phyloP scores from a whole-genome alignment of 1,140 invertebrate species.

The Chrysomallon squamiferum region DNA sequence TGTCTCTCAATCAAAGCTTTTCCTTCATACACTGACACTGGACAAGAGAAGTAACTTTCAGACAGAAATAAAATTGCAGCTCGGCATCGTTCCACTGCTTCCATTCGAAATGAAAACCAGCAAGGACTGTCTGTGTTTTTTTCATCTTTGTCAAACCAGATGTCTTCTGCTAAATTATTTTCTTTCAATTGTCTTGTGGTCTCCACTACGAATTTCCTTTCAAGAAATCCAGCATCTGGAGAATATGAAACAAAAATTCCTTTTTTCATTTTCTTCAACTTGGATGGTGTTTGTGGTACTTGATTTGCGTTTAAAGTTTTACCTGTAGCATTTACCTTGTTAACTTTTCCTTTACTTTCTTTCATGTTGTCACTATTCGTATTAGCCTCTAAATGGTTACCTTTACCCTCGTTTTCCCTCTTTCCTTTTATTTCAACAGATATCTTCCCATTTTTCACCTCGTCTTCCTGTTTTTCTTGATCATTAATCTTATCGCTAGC shows the following conservation, averaged over 20 bases:
- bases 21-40: slow-evolving; percentile 59
- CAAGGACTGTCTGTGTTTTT: slow-evolving; percentile 56
- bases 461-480: too few species aligned
- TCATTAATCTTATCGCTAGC: too few species aligned
- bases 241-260: slow-evolving; percentile 60
- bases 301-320: slow-evolving; percentile 4
- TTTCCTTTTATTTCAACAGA: background rate
- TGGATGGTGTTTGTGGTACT: slow-evolving; percentile 10
- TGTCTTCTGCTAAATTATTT: slow-evolving; percentile 59
- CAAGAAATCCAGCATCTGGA: slow-evolving; percentile 60
- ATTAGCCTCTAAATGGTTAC: slow-evolving; percentile 44
- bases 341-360: slow-evolving; percentile 10
- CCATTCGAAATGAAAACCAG: slow-evolving; percentile 60
- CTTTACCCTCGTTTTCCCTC: slow-evolving; percentile 29
- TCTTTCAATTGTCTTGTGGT: slow-evolving; percentile 57
- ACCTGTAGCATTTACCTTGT: background rate
- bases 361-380: slow-evolving; percentile 28
- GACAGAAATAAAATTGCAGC: slow-evolving; percentile 57
- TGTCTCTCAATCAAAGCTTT: slow-evolving; percentile 55
- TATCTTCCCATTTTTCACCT: background rate
- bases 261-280: slow-evolving; percentile 51
- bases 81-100: slow-evolving; percentile 57
- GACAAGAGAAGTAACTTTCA: slow-evolving; percentile 58
- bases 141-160: slow-evolving; percentile 63
- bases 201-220: slow-evolving; percentile 60